These are phyloP conservation scores for Oryctes rhinoceros DNA, from an alignment of 1,140 invertebrate species.

Conservation along the genomic window DNA sequence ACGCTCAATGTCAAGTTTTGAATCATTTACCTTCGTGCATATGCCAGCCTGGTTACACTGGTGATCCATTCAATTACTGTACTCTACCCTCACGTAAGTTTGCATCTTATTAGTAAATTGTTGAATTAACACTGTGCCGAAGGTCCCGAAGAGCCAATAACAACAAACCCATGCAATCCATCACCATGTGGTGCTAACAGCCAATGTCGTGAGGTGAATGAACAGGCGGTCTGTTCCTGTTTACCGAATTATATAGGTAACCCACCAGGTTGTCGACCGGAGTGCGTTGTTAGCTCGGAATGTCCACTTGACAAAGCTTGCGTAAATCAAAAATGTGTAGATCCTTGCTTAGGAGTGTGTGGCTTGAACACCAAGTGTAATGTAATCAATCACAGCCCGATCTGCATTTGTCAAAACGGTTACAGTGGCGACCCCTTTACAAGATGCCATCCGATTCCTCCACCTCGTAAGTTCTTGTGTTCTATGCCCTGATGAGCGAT, in stretches of 20 bases:
- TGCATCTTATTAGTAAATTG: background rate
- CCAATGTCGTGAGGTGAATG: constrained; percentile 72
- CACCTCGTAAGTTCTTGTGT: constrained; percentile 58
- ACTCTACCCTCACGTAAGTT: constrained; percentile 67
- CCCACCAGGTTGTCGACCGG: constrained; percentile 63
- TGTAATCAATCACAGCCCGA: constrained; percentile 62
- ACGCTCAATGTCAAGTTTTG: constrained; percentile 71
- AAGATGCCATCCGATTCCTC: constrained; percentile 59
- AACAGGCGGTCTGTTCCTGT: constrained; percentile 74
- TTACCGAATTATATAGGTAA: constrained; percentile 59
- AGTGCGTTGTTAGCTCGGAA: constrained; percentile 65
- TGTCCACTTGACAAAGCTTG: constrained; percentile 61
- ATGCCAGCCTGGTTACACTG: constrained; percentile 73
- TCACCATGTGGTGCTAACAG: constrained; percentile 80
- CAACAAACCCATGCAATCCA: constrained; percentile 69
- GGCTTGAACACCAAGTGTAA: constrained; percentile 60
- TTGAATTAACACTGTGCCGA: background rate
- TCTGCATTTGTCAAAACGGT: constrained; percentile 61
- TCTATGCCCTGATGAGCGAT: constrained; percentile 45
- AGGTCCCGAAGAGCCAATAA: constrained; percentile 44
- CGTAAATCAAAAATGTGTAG: constrained; percentile 59
- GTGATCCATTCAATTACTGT: constrained; percentile 79
- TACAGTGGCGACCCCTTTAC: constrained; percentile 67
- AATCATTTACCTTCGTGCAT: constrained; percentile 77
- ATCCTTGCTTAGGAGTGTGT: constrained; percentile 60